Base-by-base conservation (phyloP, 2,797 vertebrate genomes). In the Gobionotothen gibberifrons region DNA sequence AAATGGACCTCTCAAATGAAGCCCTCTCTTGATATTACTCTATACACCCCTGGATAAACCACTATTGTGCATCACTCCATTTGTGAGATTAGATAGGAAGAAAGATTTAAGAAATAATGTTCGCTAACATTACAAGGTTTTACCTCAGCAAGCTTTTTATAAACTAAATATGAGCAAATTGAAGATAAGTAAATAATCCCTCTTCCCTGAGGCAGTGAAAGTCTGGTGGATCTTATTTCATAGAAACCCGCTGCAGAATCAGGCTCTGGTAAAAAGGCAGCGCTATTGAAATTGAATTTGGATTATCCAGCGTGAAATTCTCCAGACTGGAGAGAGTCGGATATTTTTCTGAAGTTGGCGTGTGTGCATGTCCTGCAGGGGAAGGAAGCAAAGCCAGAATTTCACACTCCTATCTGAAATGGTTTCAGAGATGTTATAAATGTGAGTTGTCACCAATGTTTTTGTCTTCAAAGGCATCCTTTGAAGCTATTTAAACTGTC, bases 161-260 rank as follows among this genome's bases (percentile, higher is more conserved):
- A 89, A 94, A 92, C 89, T 92, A 91, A 94, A 94, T 92, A 89
- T 88, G 90, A 94, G 90, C 91, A 94, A 94, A 94, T 93, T 94
- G 90, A 91, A 93, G 93, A 94, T 94, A 94, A 94, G 90, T 91
- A 89, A 91, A 93, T 94, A 94, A 94, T 94, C 93, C 92, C 81
- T 84, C 74, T 90, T 90, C 89, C 94, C 87, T 78, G 71, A 78
- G 85, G 93, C 90, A 82, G 78, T 87, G 80, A 87, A 90, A 93
- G 90, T 91, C 89, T 92, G 86, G 80, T 91, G 89, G 86, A 91
- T 90, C 90, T 89, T 87, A 87, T 93, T 91, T 93, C 87, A 91
- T 92, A 89, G 90, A 93, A 93, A 92, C 89, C 90, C 85, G 59
- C 90, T 86, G 88, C 85, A 85, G 91, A 89, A 93, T 92, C 85